Evolutionary conservation across 1,140 invertebrate genomes (phyloP), one percentile per base, ranked within the genome.

Genomic region (Onthophagus taurus): DNA sequence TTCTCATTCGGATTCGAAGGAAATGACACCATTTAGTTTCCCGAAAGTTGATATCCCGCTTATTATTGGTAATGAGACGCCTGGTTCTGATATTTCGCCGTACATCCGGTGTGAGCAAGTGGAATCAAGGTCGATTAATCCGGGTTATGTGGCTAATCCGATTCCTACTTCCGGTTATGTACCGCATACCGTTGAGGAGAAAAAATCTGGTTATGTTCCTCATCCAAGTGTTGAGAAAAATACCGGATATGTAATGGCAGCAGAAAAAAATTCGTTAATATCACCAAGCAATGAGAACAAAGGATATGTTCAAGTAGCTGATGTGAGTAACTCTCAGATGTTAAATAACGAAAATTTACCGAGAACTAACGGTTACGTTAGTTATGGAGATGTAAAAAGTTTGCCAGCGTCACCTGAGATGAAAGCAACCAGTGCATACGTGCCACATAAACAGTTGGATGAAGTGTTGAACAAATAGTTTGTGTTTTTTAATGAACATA

Each of bases 161-260:
- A n/a, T 19, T 38, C 12, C n/a, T 34, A 45, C 7, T n/a, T 30
- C 20, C 17, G 5, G 16, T 21, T 14, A 37, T 24, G 23, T 21
- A 47, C 48, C n/a, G 44, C 36, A 8, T 47, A 48, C 19, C 30
- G 18, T 30, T 24, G 47, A 51, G 45, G 42, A 47, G 11, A 35
- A 33, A 7, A 51, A 47, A 37, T 39, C 41, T 12, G 44, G 47
- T 26, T 50, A 54, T 26, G 37, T 53, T 17, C 49, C 50, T 4
- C 44, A 47, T 13, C 9, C 38, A 23, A 41, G 14, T 9, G 17
- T n/a, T 24, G 31, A 38, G 12, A 50, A 50, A 16, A 48, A 24
- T 42, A 8, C 50, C 9, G 11, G n/a, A 1, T 52, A 52, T 35
- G 48, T 50, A 9, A 42, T 52, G 29, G 48, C 48, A 13, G 50